These are phyloP conservation scores for Drosophila melanogaster DNA, from an alignment of 1,140 invertebrate genomes.

Conservation along the genomic window DNA sequence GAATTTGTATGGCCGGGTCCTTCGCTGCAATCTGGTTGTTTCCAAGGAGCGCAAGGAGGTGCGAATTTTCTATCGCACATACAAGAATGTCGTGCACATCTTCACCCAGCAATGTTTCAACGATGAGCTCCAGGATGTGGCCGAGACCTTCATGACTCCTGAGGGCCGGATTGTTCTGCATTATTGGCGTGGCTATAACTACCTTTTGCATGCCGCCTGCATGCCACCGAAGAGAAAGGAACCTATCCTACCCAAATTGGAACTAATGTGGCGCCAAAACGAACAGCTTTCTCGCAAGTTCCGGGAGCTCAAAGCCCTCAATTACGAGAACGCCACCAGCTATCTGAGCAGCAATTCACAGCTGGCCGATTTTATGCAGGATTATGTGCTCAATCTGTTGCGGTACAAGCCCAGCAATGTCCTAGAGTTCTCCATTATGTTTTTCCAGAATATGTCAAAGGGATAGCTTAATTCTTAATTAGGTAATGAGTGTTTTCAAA, in stretches of 20 bases:
- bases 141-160: constrained; percentile 69
- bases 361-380: constrained; percentile 70
- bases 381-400: constrained; percentile 68
- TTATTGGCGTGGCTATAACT: constrained; percentile 72
- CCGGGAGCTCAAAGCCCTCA: constrained; percentile 53
- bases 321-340: constrained; percentile 64
- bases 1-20: constrained; percentile 69
- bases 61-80: constrained; percentile 74
- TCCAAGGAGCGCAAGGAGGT: constrained; percentile 74
- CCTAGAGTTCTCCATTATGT: constrained; percentile 74
- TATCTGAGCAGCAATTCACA: constrained; percentile 60
- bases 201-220: constrained; percentile 68
- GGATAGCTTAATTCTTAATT: too few relatives aligned
- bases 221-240: constrained; percentile 44
- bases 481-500: neutral
- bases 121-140: constrained; percentile 70
- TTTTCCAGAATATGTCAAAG: constrained; percentile 70
- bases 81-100: constrained; percentile 58
- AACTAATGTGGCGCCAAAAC: constrained; percentile 75
- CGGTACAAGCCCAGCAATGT: constrained; percentile 76
- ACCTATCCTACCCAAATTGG: constrained; percentile 54
- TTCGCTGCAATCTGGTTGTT: constrained; percentile 65
- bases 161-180: constrained; percentile 68
- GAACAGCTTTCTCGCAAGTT: constrained; percentile 38
- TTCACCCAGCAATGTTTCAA: constrained; percentile 77